Evolutionary conservation across 2,113 vertebrate genomes (phyloP).

Genomic region (Collichthys lucidus): DNA sequence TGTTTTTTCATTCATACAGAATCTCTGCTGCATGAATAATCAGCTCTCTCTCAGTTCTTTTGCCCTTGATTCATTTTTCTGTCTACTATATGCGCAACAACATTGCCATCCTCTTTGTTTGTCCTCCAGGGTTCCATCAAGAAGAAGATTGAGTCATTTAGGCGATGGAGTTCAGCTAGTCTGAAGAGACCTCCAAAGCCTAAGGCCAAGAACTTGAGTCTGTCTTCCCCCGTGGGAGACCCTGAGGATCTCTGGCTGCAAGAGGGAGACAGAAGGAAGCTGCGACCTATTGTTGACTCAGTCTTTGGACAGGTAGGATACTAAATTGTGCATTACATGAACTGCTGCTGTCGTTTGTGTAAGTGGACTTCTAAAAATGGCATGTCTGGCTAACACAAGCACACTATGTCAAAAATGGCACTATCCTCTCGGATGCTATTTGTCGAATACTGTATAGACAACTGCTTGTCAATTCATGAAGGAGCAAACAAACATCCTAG

Average conservation of each 20-base stretch:
- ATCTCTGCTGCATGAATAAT: neutral
- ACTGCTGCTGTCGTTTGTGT: neutral
- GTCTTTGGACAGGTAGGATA: conserved; percentile 85
- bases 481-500: neutral
- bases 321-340: too few species aligned
- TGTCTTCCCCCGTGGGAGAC: conserved; percentile 73
- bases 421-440: neutral
- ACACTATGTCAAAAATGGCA: neutral
- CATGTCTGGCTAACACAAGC: neutral
- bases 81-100: neutral
- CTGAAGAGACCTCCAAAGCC: conserved; percentile 77
- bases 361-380: neutral
- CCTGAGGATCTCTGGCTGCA: conserved; percentile 64
- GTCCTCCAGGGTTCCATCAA: conserved; percentile 82
- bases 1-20: neutral
- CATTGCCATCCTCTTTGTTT: neutral
- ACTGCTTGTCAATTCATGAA: neutral
- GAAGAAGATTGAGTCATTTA: conserved; percentile 83
- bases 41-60: neutral
- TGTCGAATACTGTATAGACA: neutral
- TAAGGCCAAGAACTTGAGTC: conserved; percentile 80
- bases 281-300: conserved; percentile 82
- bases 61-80: neutral
- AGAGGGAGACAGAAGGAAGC: conserved; percentile 72
- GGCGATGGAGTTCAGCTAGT: conserved; percentile 84